Percentiles rank a stretch among this genome's conserved stretches.
Conservation (phyloP, 2,888 invertebrate genomes). For the Conchocele bisecta region DNA sequence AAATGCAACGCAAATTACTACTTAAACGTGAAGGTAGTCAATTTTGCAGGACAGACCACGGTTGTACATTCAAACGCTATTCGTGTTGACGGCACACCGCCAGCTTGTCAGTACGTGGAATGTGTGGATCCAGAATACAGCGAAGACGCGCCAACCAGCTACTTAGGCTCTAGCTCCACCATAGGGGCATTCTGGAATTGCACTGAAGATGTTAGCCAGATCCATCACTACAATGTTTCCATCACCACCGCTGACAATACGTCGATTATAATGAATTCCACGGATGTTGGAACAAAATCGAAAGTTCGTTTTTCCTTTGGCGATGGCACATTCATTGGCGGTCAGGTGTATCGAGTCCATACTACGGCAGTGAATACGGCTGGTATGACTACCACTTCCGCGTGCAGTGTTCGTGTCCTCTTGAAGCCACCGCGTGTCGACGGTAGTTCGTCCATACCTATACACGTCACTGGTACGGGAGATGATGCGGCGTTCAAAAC, state of each 20-base stretch:
- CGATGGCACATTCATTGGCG: neutral
- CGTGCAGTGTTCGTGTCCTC: neutral
- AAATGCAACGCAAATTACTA: slow-evolving; percentile 41
- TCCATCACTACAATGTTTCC: slow-evolving; percentile 28
- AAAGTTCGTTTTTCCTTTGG: neutral
- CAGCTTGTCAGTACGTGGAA: slow-evolving; percentile 39
- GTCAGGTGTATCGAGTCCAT: neutral
- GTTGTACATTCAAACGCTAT: slow-evolving; percentile 48
- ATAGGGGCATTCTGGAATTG: slow-evolving; percentile 60
- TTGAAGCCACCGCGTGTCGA: neutral
- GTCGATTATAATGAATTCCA: slow-evolving; percentile 9
- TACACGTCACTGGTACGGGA: neutral
- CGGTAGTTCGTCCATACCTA: neutral
- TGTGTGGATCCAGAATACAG: slow-evolving; percentile 58
- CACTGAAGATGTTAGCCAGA: slow-evolving; percentile 51
- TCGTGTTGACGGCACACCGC: slow-evolving; percentile 58
- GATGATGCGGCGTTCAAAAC: neutral
- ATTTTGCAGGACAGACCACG: slow-evolving; percentile 55
- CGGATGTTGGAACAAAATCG: slow-evolving; percentile 25
- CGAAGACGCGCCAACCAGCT: slow-evolving; percentile 47
- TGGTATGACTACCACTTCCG: neutral
- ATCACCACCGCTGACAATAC: slow-evolving; percentile 37
- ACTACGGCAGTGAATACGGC: slow-evolving; percentile 5
- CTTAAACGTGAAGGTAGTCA: slow-evolving; percentile 50
- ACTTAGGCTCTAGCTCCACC: slow-evolving; percentile 52